Percentiles rank a stretch among this genome's conserved stretches.
Conservation (phyloP, 1,140 invertebrate genomes). For the Hirudo medicinalis region DNA sequence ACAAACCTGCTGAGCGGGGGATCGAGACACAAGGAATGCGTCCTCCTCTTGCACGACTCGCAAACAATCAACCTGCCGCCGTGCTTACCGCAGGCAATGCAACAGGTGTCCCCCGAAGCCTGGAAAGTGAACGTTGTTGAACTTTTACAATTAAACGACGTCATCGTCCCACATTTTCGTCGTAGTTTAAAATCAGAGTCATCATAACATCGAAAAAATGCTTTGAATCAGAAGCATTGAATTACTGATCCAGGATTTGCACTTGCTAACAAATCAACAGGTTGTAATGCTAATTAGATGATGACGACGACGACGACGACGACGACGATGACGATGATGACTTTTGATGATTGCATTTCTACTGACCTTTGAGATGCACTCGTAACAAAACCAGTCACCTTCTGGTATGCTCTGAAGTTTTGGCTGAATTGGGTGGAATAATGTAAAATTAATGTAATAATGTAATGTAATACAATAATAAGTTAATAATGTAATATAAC, state of each 20-base stretch:
- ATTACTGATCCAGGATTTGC: too few species aligned
- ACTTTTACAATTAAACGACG: too few species aligned
- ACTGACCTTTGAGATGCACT: conserved; percentile 85
- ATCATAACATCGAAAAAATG: too few species aligned
- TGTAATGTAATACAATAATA: too few species aligned
- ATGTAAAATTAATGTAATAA: neutral
- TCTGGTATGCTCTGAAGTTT: conserved; percentile 88
- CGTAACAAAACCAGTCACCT: conserved; percentile 91
- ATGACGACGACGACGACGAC: conserved; percentile 1
- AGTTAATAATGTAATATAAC: too few species aligned
- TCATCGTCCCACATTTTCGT: neutral
- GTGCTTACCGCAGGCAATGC: conserved; percentile 63
- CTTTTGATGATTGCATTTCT: neutral
- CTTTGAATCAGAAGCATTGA: conserved; percentile 3
- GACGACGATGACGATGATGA: conserved; percentile 9
- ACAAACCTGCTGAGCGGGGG: conserved; percentile 59
- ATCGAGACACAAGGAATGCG: conserved; percentile 80
- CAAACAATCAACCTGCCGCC: conserved; percentile 59
- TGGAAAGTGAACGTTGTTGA: conserved; percentile 18
- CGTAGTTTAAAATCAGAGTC: too few species aligned
- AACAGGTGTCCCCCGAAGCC: conserved; percentile 48
- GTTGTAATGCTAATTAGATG: conserved; percentile 5
- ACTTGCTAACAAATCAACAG: too few species aligned
- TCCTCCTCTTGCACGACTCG: conserved; percentile 73
- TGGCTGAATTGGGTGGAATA: conserved; percentile 44